A percentile compares a stretch with the other conserved stretches of the same genome.
These are phyloP conservation scores for Rhagonycha lutea DNA, from an alignment of 2,888 invertebrate genomes.

Conservation along the genomic window DNA sequence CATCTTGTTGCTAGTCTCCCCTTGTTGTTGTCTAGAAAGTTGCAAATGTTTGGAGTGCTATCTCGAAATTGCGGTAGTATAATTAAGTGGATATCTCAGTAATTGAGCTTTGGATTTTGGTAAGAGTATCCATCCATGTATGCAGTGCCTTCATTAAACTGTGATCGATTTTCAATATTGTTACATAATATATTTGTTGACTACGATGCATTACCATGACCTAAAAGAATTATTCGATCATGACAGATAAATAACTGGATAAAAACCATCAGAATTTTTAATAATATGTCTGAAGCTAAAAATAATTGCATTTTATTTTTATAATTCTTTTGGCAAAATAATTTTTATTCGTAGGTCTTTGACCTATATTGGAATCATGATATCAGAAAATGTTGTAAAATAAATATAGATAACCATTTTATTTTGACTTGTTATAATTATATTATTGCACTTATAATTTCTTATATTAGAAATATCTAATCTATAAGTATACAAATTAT, in stretches of 20 bases:
- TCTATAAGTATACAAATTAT: neutral
- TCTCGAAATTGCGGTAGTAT: neutral
- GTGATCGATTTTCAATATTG: neutral
- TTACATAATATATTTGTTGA: neutral
- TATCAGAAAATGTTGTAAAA: constrained; percentile 12
- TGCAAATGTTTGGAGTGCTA: neutral
- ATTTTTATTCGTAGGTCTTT: constrained; percentile 8
- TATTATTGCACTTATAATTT: neutral
- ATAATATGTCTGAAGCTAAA: neutral
- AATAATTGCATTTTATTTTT: neutral
- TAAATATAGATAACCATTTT: constrained; percentile 7
- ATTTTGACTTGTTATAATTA: neutral
- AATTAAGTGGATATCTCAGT: neutral
- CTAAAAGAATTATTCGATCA: neutral
- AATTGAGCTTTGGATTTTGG: neutral
- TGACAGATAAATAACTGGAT: neutral
- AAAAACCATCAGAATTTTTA: neutral
- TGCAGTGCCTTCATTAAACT: neutral
- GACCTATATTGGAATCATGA: constrained; percentile 19
- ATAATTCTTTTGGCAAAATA: neutral
- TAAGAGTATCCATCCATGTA: neutral
- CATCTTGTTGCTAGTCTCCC: neutral
- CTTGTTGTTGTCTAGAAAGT: neutral
- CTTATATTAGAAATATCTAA: neutral
- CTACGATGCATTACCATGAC: neutral